phyloP scores from a whole-genome alignment of 2,113 vertebrate genomes.

The Burhinus oedicnemus region DNA sequence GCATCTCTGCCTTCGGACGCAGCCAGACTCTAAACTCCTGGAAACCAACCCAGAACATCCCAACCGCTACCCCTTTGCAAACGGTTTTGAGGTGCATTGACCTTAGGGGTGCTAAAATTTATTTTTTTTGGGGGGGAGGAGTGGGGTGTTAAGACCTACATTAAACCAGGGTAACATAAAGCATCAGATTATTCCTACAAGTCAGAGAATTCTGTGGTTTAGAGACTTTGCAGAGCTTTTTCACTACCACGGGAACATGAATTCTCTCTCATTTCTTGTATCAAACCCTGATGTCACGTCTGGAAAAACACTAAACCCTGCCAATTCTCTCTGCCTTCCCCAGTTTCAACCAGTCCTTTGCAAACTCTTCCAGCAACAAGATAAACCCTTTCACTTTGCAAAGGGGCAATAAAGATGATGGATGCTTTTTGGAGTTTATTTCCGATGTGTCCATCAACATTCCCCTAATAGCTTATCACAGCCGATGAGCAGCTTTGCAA shows the following conservation, averaged over 20 bases:
- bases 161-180: background rate
- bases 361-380: background rate
- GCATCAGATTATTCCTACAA: background rate
- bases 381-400: background rate
- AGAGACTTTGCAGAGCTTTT: background rate
- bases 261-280: background rate
- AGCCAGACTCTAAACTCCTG: background rate
- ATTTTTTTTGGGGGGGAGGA: background rate
- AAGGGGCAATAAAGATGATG: conserved; percentile 28
- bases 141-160: background rate
- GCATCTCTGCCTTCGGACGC: background rate
- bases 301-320: background rate
- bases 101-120: background rate
- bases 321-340: background rate
- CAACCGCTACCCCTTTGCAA: background rate
- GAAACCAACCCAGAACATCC: background rate
- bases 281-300: background rate
- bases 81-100: fast-evolving
- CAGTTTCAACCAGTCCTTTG: background rate
- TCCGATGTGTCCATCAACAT: conserved; percentile 6
- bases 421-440: conserved; percentile 39
- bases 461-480: conserved; percentile 39
- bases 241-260: background rate
- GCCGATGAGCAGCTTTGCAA: conserved; percentile 20
- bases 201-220: background rate